These are phyloP conservation scores for Chanos chanos DNA, from an alignment of 2,797 vertebrate genomes.

Conservation along the genomic window DNA sequence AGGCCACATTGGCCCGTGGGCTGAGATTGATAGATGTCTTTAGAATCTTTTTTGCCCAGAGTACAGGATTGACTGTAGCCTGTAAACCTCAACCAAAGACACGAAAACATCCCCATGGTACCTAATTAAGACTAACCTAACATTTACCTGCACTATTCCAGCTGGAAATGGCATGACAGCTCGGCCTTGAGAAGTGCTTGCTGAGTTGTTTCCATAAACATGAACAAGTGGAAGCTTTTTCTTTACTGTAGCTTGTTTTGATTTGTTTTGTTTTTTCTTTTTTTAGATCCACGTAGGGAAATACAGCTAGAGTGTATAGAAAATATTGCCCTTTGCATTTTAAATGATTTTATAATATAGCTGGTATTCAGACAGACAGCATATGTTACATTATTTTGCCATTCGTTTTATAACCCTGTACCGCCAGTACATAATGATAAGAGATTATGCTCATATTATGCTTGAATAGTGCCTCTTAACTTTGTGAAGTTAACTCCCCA, in stretches of 20 bases:
- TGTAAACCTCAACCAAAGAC: constrained; percentile 11
- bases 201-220: constrained; percentile 34
- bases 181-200: constrained; percentile 17
- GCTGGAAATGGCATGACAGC: constrained; percentile 36
- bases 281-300: neutral
- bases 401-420: too few species aligned
- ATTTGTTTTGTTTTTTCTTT: neutral
- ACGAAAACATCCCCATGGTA: constrained; percentile 28
- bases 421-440: too few species aligned
- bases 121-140: constrained; percentile 36
- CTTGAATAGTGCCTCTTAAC: too few species aligned
- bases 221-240: constrained; percentile 25
- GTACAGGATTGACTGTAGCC: constrained; percentile 19
- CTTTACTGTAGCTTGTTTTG: constrained; percentile 4
- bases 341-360: too few species aligned
- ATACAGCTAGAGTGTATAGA: too few species aligned
- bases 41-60: constrained; percentile 24
- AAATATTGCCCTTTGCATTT: too few species aligned
- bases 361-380: too few species aligned
- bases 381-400: too few species aligned
- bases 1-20: neutral
- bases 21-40: constrained; percentile 12
- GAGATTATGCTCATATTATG: too few species aligned
- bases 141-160: constrained; percentile 33
- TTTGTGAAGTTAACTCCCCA: too few species aligned